Evolutionary conservation across 2,888 invertebrate genomes (phyloP), one percentile per base, ranked within the genome.

Genomic region (Abrostola tripartita): DNA sequence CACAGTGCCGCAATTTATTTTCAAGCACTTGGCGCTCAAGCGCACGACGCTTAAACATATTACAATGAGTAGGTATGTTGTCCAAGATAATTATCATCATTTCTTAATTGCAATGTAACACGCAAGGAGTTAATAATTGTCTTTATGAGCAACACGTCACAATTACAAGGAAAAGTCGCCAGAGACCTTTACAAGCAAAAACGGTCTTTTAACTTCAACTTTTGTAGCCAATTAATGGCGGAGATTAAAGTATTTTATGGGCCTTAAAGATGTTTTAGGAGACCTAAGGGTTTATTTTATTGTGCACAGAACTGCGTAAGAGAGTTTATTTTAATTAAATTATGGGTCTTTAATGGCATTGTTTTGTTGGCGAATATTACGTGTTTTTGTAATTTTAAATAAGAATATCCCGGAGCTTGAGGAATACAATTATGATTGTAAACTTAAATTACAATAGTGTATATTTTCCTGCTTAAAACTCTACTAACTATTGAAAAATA

Each of bases 141-240:
- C 61, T 73, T 71, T 68, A 74, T 73, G 69, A 81, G 69, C 53
- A 52, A 78, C 71, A 85, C 87, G 86, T 87, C 86, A 89, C 82
- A 86, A 86, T 86, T 42, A 83, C 81, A 75, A 83, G 83, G 83
- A 86, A 89, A 87, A 84, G 57, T 63, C 65, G 71, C 68, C 65
- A 65, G 66, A 64, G 67, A 66, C 71, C 36, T 40, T 86, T 84
- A 82, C 77, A 78, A 70, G 65, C 68, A 69, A 76, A 81, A 72
- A 59, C 62, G 40, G 75, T 78, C 78, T 80, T 83, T 69, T 69
- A 81, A 81, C 76, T 74, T 74, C 61, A 67, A 73, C 63, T 67
- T 69, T 63, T 24, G 70, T 58, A 65, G 64, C 65, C 66, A 71
- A 81, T 81, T 74, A 77, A 78, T 79, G 68, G 71, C 57, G 38